Base-by-base conservation (phyloP, 2,797 vertebrate species). In the Euthynnus affinis region DNA sequence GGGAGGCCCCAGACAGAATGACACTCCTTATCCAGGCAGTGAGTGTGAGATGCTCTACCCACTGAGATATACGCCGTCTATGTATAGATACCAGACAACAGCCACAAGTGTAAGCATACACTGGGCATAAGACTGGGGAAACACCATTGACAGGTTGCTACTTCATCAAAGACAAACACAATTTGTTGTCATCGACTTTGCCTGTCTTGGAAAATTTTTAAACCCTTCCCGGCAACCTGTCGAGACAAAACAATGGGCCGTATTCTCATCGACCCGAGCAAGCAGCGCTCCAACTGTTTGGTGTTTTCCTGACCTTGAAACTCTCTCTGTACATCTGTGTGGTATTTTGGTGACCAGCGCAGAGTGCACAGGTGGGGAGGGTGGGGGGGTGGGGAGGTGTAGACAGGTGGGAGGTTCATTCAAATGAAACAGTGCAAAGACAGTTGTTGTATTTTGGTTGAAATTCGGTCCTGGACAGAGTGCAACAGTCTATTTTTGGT, bases 1-100 rank as follows among this genome's bases (percentile, higher is more conserved):
- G 52, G n/a, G 65, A 64, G 12, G 23, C 29, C 60, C 58, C 29
- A 29, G 58, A 29, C 52, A 25, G 52, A 71, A 23, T 78, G n/a
- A 48, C 63, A 12, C 18, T 60, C 27, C 22, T 37, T 1, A 40
- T 76, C 48, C 34, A 74, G 51, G 52, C 59, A 57, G 56, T 9
- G 15, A 58, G 42, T 9, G 2, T 23, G 52, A 78, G 37, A 80
- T 66, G 34, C 44, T 76, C 60, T 23, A 25, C 18, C 14, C 52
- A 52, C 46, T n/a, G 46, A 49, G 46, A 49, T 49, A 49, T 18
- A 49, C 46, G 2, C 13, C 44, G 40, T 74, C 65, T n/a, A 29
- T 73, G 3, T 79, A 37, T 52, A 83, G 57, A 56, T 37, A 63
- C 22, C 5, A 66, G 1, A 59, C 25, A 17, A 23, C 25, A 55